These are phyloP conservation scores for Intellagama lesueurii DNA, from an alignment of 2,797 vertebrate species.

Conservation along the genomic window DNA sequence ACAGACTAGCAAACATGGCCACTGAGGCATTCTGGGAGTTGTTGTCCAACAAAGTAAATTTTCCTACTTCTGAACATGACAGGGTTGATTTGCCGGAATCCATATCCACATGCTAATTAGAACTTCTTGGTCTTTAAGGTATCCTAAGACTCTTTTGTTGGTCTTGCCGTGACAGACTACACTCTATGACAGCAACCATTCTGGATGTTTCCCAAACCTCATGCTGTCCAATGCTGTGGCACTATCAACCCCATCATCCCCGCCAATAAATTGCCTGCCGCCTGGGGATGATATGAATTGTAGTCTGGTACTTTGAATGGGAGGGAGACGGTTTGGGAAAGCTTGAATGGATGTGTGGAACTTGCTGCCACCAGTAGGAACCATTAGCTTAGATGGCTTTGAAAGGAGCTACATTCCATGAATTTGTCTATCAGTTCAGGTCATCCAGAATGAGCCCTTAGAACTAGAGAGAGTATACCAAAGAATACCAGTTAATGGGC, in stretches of 20 bases:
- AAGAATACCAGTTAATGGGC: background rate
- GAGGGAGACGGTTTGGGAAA: background rate
- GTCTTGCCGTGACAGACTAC: too few relatives aligned
- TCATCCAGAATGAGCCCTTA: background rate
- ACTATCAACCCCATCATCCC: background rate
- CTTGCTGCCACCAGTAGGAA: background rate
- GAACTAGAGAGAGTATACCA: background rate
- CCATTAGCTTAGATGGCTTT: background rate
- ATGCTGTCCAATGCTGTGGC: background rate
- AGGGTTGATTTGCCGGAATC: too few relatives aligned
- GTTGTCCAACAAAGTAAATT: too few relatives aligned
- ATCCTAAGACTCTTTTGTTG: too few relatives aligned
- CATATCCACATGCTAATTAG: too few relatives aligned
- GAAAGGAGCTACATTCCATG: background rate
- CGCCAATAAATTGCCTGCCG: background rate
- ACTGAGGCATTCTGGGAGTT: too few relatives aligned
- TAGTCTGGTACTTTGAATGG: background rate
- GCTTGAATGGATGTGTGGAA: background rate
- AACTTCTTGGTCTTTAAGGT: too few relatives aligned
- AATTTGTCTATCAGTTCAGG: background rate
- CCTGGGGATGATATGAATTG: background rate
- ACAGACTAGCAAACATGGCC: too few relatives aligned
- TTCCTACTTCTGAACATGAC: too few relatives aligned
- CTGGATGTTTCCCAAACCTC: background rate
- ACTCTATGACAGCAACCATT: too few relatives aligned